These are phyloP conservation scores for Diploptera punctata DNA, from an alignment of 2,888 invertebrate species.

Conservation along the genomic window DNA sequence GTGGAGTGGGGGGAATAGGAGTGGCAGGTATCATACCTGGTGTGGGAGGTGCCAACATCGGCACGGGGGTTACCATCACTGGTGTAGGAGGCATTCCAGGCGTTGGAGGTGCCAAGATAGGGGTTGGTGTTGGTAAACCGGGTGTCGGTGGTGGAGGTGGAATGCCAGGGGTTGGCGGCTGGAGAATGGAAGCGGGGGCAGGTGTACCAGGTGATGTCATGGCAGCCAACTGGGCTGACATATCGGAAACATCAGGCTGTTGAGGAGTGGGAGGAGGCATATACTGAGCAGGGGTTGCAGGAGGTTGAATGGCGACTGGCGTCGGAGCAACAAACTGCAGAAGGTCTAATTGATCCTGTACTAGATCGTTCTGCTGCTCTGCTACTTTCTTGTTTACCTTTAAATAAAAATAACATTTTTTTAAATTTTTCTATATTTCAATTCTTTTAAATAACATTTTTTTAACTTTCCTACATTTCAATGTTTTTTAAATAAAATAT, in stretches of 20 bases:
- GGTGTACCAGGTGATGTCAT: neutral
- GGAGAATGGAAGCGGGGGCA: slow-evolving; percentile 44
- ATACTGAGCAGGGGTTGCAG: slow-evolving; percentile 57
- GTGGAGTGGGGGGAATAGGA: slow-evolving; percentile 51
- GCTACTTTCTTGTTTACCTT: neutral
- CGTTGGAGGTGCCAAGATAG: slow-evolving; percentile 43
- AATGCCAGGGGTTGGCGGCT: slow-evolving; percentile 51
- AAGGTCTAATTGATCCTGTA: slow-evolving; percentile 32
- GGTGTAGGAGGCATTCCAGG: slow-evolving; percentile 39
- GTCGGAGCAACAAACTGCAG: slow-evolving; percentile 50
- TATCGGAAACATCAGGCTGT: slow-evolving; percentile 43
- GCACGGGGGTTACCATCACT: slow-evolving; percentile 41
- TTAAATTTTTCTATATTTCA: no score
- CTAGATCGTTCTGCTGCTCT: slow-evolving; percentile 1
- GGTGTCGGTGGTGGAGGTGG: slow-evolving; percentile 50
- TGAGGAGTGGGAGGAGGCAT: slow-evolving; percentile 60
- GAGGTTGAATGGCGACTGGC: slow-evolving; percentile 47
- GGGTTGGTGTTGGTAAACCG: slow-evolving; percentile 40
- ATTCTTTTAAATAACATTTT: no score
- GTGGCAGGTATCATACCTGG: slow-evolving; percentile 41
- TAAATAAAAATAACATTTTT: neutral
- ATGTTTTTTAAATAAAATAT: no score
- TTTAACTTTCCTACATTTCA: no score
- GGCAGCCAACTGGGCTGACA: neutral
- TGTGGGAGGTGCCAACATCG: slow-evolving; percentile 50